Evolutionary conservation across 2,113 vertebrate species (phyloP).

Genomic region (Craseonycteris thonglongyai): DNA sequence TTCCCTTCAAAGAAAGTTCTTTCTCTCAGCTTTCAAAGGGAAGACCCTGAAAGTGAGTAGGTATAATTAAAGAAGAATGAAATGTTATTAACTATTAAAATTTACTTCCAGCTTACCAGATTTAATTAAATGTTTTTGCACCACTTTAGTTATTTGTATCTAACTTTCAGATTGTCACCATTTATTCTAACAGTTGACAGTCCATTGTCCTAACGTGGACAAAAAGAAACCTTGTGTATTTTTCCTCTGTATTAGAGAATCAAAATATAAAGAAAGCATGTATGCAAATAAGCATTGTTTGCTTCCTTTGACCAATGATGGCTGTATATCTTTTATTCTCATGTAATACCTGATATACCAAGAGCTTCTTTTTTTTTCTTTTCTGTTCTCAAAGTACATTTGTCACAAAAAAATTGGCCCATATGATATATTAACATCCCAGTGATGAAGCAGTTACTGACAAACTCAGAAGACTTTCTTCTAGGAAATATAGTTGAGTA

Average conservation of each 20-base stretch:
- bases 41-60: neutral
- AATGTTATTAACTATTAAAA: neutral
- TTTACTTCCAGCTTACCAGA: neutral
- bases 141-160: neutral
- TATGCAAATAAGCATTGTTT: neutral
- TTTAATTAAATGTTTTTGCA: neutral
- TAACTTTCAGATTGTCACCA: neutral
- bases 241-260: neutral
- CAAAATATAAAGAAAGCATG: neutral
- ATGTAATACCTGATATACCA: neutral
- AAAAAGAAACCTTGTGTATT: neutral
- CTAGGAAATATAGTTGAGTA: slow-evolving; percentile 13
- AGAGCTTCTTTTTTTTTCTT: neutral
- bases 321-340: neutral
- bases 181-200: neutral
- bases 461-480: slow-evolving; percentile 10
- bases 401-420: neutral
- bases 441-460: neutral
- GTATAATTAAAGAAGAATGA: neutral
- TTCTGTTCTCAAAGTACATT: neutral
- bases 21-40: neutral
- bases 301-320: neutral
- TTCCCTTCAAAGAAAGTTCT: neutral
- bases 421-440: neutral
- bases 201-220: neutral